Evolutionary conservation across 2,888 invertebrate species (phyloP), one percentile per base, ranked within the genome.

Genomic region (Callyntrura sp.): DNA sequence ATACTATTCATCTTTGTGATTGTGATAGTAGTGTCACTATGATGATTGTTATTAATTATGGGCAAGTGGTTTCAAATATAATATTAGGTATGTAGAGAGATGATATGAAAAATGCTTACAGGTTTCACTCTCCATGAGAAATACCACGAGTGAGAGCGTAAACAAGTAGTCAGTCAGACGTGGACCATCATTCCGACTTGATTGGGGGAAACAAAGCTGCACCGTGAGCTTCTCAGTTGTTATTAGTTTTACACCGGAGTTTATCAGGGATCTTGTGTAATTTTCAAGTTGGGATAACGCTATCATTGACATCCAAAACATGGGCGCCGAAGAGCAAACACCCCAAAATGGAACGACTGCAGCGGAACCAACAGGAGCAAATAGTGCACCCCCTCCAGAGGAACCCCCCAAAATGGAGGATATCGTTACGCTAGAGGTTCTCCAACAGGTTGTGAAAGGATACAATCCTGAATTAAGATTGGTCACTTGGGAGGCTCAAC

Each of bases 391-490:
- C n/a, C 90, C 85, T 25, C 88, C 88, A 78, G 92, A 91, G 57
- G 88, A 91, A 23, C 90, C 91, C 11, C 92, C 92, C 60, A 86
- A 92, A 51, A 60, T 92, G 8, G 93, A 93, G 65, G 93, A 93
- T 23, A 88, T 93, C n/a, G 91, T 92, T 0, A 93, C 93, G 1
- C 35, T 57, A 2, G 92, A 93, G 48, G 88, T 93, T 0, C 84
- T 93, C 1, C 55, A 89, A n/a, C 45, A 70, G 6, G 91, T 93
- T 51, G 65, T 93, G 0, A 85, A 85, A 0, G 91, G 90, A 6
- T 90, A 93, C 70, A 87, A 92, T 28, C 35, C 91, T 0, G 88
- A 88, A 0, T 45, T 88, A n/a, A 85, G 90, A 17, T 25, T 92
- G 23, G 79, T 91, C 1, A 28, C 45, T 17, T 93, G 85, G 60